Conservation (phyloP, 2,797 vertebrate species). For the Molossus alvarezi region DNA sequence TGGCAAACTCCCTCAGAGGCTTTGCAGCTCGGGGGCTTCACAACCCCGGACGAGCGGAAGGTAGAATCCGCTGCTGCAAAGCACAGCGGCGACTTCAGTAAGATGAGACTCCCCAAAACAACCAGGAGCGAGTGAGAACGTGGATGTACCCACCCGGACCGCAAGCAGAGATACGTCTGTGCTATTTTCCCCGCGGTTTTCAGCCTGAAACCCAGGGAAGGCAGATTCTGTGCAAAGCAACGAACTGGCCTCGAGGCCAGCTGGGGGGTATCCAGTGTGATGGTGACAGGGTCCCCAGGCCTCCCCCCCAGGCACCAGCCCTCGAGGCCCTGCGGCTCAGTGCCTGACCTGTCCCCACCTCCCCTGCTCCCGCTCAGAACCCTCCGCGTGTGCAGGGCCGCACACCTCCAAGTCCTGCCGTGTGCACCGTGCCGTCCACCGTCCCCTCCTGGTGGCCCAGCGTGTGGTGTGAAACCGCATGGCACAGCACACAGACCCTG, state of each 20-base stretch:
- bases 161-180: not conserved
- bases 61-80: not conserved
- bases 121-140: not conserved
- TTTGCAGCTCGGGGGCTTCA: constrained; percentile 2
- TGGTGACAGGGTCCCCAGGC: not conserved
- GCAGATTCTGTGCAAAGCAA: not conserved
- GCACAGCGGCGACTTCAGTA: not conserved
- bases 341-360: not conserved
- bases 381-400: too few relatives aligned
- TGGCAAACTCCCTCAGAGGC: not conserved
- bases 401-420: too few relatives aligned
- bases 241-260: not conserved
- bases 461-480: not conserved
- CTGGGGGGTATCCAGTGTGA: not conserved
- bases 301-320: not conserved
- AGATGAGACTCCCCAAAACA: not conserved
- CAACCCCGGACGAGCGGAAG: not conserved
- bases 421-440: too few relatives aligned
- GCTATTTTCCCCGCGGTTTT: not conserved
- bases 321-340: not conserved
- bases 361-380: not conserved
- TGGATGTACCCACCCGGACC: not conserved
- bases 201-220: not conserved
- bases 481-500: not conserved
- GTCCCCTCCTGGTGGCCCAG: not conserved